Evolutionary conservation across 2,888 invertebrate species (phyloP).

Genomic region (Agriopis marginaria): DNA sequence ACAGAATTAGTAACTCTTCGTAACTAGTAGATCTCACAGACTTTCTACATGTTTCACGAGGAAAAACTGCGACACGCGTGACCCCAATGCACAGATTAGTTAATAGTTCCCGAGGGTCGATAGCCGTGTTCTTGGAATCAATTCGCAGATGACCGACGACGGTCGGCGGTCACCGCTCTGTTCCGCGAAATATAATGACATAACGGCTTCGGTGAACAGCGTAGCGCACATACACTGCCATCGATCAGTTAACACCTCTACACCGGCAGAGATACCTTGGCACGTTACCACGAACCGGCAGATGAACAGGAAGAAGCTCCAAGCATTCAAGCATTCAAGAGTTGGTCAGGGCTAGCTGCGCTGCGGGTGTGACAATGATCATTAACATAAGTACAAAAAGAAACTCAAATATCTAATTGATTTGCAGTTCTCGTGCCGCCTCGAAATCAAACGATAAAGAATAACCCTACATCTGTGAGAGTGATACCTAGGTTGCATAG

Average conservation of each 20-base stretch:
- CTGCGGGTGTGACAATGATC: no score
- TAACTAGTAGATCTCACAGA: neutral
- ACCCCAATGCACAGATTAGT: neutral
- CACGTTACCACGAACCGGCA: constrained; percentile 23
- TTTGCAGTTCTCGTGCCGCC: no score
- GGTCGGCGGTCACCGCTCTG: constrained; percentile 17
- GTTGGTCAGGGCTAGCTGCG: no score
- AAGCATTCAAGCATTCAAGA: neutral
- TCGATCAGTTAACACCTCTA: constrained; percentile 14
- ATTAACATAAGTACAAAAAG: no score
- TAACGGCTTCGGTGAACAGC: constrained; percentile 28
- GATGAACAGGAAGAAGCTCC: constrained; percentile 18
- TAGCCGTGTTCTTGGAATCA: constrained; percentile 24
- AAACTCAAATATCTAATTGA: no score
- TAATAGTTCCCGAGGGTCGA: constrained; percentile 13
- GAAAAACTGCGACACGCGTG: neutral
- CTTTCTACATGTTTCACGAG: neutral
- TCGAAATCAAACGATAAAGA: no score
- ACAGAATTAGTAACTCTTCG: neutral
- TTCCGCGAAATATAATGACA: constrained; percentile 31
- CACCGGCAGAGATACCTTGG: constrained; percentile 13
- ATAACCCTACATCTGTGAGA: no score
- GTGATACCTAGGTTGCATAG: no score
- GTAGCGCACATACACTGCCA: constrained; percentile 21
- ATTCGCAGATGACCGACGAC: constrained; percentile 18